These are phyloP conservation scores for Drosophila burlai DNA, from an alignment of 1,140 invertebrate species.

Conservation along the genomic window DNA sequence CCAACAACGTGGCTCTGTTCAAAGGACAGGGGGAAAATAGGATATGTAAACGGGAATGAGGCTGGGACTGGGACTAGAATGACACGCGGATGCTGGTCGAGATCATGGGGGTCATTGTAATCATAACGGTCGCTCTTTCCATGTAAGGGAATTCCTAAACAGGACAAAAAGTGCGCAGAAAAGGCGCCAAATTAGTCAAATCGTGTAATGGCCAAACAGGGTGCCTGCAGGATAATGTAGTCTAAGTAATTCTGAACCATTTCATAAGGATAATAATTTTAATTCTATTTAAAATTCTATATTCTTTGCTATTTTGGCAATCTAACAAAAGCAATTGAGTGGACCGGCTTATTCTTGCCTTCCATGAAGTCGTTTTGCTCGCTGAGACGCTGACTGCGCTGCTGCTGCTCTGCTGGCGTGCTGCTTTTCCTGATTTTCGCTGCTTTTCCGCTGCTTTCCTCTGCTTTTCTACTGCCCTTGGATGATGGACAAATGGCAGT, in stretches of 20 bases:
- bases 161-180: constrained; percentile 40
- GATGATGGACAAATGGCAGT: constrained; percentile 62
- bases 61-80: constrained; percentile 3
- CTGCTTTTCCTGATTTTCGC: constrained; percentile 20
- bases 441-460: constrained; percentile 25
- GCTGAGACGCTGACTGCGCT: background rate
- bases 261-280: constrained; percentile 28
- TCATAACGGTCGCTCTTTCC: constrained; percentile 51
- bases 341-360: constrained; percentile 11
- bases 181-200: constrained; percentile 70
- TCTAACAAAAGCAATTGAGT: constrained; percentile 59
- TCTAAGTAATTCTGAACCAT: constrained; percentile 23
- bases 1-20: constrained; percentile 56
- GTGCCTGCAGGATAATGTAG: constrained; percentile 32
- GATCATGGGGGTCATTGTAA: constrained; percentile 79
- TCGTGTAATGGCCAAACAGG: constrained; percentile 40
- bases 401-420: constrained; percentile 17
- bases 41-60: constrained; percentile 23
- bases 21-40: constrained; percentile 48
- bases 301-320: constrained; percentile 48
- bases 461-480: constrained; percentile 6
- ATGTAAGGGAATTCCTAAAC: constrained; percentile 6
- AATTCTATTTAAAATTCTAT: background rate
- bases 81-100: constrained; percentile 48
- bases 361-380: constrained; percentile 1